phyloP scores from a whole-genome alignment of 2,113 vertebrate species.

The Mobula birostris region DNA sequence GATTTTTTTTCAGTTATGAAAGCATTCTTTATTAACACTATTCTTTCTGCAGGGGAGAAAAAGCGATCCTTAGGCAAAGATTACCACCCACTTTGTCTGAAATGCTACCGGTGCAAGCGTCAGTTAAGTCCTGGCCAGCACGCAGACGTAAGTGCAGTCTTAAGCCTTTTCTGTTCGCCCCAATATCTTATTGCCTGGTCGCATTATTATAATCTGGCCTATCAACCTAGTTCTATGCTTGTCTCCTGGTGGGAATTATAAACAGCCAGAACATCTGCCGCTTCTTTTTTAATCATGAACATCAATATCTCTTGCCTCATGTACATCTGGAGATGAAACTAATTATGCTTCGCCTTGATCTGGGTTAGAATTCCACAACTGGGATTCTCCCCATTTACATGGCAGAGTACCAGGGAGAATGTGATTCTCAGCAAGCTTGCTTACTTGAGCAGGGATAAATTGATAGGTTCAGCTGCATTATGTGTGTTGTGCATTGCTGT shows the following conservation, averaged over 20 bases:
- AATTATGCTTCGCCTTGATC: slow-evolving; percentile 23
- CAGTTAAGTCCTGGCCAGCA: slow-evolving; percentile 68
- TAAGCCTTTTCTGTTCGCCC: neutral
- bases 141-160: slow-evolving; percentile 58
- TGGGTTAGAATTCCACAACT: neutral
- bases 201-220: neutral
- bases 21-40: neutral
- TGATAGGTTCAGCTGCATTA: neutral
- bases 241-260: slow-evolving; percentile 1
- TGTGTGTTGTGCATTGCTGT: neutral
- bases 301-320: neutral
- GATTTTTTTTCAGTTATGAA: neutral
- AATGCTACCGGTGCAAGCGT: slow-evolving; percentile 65
- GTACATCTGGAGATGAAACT: slow-evolving; percentile 2
- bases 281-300: slow-evolving; percentile 23
- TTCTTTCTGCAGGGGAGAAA: slow-evolving; percentile 58
- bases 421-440: neutral
- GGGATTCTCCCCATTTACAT: slow-evolving; percentile 26
- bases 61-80: slow-evolving; percentile 67
- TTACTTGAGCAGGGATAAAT: neutral
- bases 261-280: neutral
- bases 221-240: neutral
- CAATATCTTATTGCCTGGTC: neutral
- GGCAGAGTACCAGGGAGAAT: neutral
- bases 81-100: slow-evolving; percentile 73